These are phyloP conservation scores for Delichon dasypus DNA, from an alignment of 2,797 vertebrate genomes.

Conservation along the genomic window DNA sequence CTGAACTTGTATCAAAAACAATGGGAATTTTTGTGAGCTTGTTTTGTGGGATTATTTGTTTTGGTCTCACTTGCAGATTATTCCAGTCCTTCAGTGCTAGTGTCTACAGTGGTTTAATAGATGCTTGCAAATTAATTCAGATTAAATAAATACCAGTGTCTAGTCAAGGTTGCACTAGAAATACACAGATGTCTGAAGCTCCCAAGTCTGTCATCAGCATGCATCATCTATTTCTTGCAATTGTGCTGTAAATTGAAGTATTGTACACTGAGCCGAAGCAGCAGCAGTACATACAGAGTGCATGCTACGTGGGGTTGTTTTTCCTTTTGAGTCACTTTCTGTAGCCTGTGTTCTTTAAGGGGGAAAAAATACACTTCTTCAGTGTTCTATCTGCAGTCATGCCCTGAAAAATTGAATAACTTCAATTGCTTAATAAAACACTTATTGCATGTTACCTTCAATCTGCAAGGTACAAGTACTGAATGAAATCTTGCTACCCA, in stretches of 20 bases:
- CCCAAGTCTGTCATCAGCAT: background rate
- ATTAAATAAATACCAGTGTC: background rate
- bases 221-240: background rate
- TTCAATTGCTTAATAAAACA: background rate
- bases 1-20: background rate
- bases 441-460: conserved; percentile 9
- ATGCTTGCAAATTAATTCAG: background rate
- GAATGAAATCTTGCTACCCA: conserved; percentile 30
- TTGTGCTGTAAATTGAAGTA: background rate
- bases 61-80: background rate
- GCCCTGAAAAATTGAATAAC: background rate
- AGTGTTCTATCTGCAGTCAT: background rate
- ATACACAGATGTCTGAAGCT: background rate
- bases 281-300: background rate
- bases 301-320: background rate
- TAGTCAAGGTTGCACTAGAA: background rate
- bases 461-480: conserved; percentile 18
- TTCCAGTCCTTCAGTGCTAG: background rate
- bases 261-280: background rate
- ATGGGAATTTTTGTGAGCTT: background rate
- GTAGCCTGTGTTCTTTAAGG: background rate
- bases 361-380: background rate
- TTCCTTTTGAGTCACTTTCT: background rate
- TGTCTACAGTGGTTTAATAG: background rate
- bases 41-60: background rate